Base-by-base conservation (phyloP, 2,888 invertebrate genomes). In the Cataglyphis rosenhaueri region DNA sequence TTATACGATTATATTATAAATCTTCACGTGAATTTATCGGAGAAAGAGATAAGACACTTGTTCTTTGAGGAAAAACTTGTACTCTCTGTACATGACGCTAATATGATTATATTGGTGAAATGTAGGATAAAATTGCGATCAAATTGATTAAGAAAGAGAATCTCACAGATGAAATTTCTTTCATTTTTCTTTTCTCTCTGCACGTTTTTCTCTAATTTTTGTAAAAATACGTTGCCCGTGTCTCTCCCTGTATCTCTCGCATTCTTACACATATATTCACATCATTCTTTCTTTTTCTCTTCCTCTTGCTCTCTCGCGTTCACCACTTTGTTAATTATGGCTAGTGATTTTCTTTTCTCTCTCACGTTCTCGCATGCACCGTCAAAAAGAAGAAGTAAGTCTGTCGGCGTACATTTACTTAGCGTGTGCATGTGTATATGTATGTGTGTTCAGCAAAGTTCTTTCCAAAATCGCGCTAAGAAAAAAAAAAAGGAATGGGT, bases 181-280 rank as follows among this genome's bases (percentile, higher is more conserved):
- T 32, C 71, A 25, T 66, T 44, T 71, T 66, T 32, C 75, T 29
- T 25, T 62, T 74, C 76, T 71, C 52, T 59, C 52, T 52, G 52
- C 52, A 32, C 41, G 32, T 21, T 78, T 64, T 71, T n/a, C n/a
- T 66, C 48, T 66, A 82, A 82, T 84, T 71, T 81, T 82, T 87
- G 84, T 71, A 87, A 89, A 89, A 89, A 89, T 89, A 89, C 81
- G 74, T 52, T 15, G 57, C 41, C 73, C 75, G 65, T 82, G 62
- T 81, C 66, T 78, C 64, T 70, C 66, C 66, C 15, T n/a, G 9
- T 18, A 4, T 44, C 57, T 78, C 66, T 57, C 68, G 18, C 41
- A 44, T 25, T 25, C 2, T 44, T 59, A 25, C 44, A 0, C 35
- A 21, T 41, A 52, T 25, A 21, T 41, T 44, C 41, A 41, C 18